Percentiles rank a stretch among this genome's conserved stretches.
phyloP scores from a whole-genome alignment of 2,113 vertebrate species.

The Myrmophylax atrothorax region DNA sequence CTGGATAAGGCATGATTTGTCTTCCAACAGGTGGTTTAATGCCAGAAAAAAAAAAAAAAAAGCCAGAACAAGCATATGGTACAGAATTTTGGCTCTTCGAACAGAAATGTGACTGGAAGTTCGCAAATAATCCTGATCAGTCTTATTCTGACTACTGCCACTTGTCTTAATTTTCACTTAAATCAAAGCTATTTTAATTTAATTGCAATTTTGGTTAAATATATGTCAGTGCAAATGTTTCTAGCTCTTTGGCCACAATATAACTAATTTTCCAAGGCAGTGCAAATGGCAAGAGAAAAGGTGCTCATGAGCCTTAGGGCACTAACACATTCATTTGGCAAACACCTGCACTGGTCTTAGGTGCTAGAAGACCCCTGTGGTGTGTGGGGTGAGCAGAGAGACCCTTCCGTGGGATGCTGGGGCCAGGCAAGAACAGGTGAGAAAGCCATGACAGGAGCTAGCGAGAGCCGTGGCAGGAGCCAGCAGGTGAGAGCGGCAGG shows the following conservation, averaged over 20 bases:
- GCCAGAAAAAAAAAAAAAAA: not conserved
- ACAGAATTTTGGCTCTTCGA: not conserved
- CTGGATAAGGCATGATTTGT: not conserved
- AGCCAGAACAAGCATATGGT: not conserved
- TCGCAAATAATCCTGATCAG: slow-evolving; percentile 15
- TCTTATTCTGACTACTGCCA: not conserved
- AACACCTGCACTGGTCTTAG: not conserved
- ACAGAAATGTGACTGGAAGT: not conserved
- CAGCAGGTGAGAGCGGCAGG: fast-evolving
- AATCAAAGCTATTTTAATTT: not conserved
- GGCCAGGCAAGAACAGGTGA: not conserved
- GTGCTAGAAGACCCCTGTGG: fast-evolving
- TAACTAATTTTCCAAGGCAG: slow-evolving; percentile 10
- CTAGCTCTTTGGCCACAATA: not conserved
- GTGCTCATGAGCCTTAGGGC: not conserved
- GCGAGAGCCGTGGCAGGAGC: not conserved
- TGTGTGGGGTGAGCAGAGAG: not conserved
- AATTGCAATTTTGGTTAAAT: slow-evolving; percentile 29
- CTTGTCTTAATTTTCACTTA: slow-evolving; percentile 36
- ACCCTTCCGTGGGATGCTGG: not conserved
- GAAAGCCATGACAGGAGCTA: not conserved
- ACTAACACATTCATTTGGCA: not conserved
- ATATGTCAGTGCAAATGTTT: not conserved
- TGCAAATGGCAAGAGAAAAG: not conserved
- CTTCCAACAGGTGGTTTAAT: slow-evolving; percentile 49